phyloP scores from a whole-genome alignment of 2,888 invertebrate genomes.

The Tipula helvola region DNA sequence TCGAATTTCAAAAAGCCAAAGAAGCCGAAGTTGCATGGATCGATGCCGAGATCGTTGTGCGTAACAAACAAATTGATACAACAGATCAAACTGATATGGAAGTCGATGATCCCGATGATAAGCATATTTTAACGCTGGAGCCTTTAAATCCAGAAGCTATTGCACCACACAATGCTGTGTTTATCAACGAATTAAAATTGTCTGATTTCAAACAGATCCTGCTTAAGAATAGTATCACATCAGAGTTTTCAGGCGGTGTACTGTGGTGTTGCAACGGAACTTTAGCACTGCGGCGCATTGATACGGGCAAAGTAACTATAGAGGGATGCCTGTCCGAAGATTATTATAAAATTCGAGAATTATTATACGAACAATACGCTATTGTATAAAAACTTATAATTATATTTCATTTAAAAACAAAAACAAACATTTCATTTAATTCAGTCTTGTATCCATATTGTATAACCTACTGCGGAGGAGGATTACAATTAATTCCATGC shows the following conservation, averaged over 20 bases:
- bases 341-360: slow-evolving; percentile 83
- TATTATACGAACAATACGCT: slow-evolving; percentile 93
- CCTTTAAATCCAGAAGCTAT: slow-evolving; percentile 43
- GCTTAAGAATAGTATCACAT: slow-evolving; percentile 57
- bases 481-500: neutral
- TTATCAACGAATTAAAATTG: slow-evolving; percentile 86
- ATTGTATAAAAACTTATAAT: slow-evolving; percentile 51
- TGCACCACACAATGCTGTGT: slow-evolving; percentile 66
- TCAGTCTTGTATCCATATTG: neutral
- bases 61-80: slow-evolving; percentile 47
- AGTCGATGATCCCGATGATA: slow-evolving; percentile 23
- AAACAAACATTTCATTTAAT: neutral
- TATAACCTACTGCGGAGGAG: neutral
- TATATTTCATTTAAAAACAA: neutral
- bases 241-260: slow-evolving; percentile 85
- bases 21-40: slow-evolving; percentile 97
- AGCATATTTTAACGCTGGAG: slow-evolving; percentile 56
- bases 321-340: slow-evolving; percentile 93
- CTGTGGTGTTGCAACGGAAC: slow-evolving; percentile 88
- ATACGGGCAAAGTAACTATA: slow-evolving; percentile 80
- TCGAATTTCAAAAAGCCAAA: slow-evolving; percentile 72
- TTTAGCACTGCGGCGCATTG: slow-evolving; percentile 78
- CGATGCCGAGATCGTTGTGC: slow-evolving; percentile 58
- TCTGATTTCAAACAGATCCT: slow-evolving; percentile 81
- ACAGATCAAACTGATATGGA: slow-evolving; percentile 27